Base-by-base conservation (phyloP, 2,113 vertebrate species). In the Ascaphus truei region DNA sequence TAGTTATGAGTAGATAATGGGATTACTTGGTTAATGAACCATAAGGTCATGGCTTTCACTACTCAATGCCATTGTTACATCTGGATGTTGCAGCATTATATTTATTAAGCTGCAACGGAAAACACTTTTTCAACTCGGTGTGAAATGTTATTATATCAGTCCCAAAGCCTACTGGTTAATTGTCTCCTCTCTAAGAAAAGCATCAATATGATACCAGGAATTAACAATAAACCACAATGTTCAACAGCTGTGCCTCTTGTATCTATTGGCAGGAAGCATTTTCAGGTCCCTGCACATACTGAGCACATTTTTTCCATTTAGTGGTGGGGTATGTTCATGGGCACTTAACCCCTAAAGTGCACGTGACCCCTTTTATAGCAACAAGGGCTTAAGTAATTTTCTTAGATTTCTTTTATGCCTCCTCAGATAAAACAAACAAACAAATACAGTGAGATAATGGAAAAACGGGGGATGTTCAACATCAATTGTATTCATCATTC, bases 1-100 rank as follows among this genome's bases (percentile, higher is more conserved):
- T 71, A 61, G 34, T 52, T 71, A 71, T 30, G 22, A 37, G 25
- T 56, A 59, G 67, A 71, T 71, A 71, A 71, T 71, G 47, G 57
- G 39, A 71, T 61, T 71, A 71, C 67, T 71, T 71, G 45, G 67
- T 71, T 61, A 71, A 71, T 61, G 43, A 71, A 52, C 56, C 41
- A 12, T n/a, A 16, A 47, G 63, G 50, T 36, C 63, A 43, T 29
- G 51, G 51, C 55, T 60, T 68, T 48, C 43, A 39, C 41, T 71
- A 50, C 31, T 71, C 45, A 37, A 26, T 39, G 33, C 56, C 18
- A 53, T 61, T 71, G 56, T 71, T 52, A 51, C 20, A 52, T 36
- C 18, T 61, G 25, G 41, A 59, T 51, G 30, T 51, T 51, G 39
- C 51, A 31, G 30, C 55, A 22, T 59, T 59, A 16, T 36, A 37